Evolutionary conservation across 2,797 vertebrate species (phyloP), one percentile per base, ranked within the genome.

Genomic region (Spinus pinus): DNA sequence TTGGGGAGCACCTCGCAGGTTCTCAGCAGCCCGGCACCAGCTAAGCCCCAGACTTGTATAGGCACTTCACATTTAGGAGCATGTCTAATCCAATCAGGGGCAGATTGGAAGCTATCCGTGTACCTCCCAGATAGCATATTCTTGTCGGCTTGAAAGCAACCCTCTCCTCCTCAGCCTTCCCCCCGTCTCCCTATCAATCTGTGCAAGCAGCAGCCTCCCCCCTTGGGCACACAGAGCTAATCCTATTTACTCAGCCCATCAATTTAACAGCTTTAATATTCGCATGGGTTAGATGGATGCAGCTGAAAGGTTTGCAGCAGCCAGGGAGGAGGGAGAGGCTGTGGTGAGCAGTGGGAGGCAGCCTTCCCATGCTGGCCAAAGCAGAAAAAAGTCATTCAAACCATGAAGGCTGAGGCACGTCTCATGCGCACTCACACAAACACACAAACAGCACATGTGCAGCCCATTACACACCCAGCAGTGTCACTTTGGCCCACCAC

Each of bases 81-180:
- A 97, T 98, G 97, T 97, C 98, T 98, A 98, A 98, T 98, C 98
- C 97, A 96, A 98, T 98, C 98, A 98, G 92, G 6, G 66, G 94
- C 95, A 97, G 97, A 98, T 97, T 97, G 97, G 97, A 96, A 97
- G 95, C 96, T 98, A 97, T 97, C 97, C 94, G 93, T 97, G 95
- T 98, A 97, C 98, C 98, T 98, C 98, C 98, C 98, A 97, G 97
- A 97, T 96, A 93, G 98, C 93, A 94, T 97, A 98, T 97, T 97
- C 96, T 98, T 97, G 97, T 94, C 8, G 25, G 94, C 95, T 97
- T 92, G 86, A 96, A 97, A 61, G 94, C 87, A 96, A 89, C 96
- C 95, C 95, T 96, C 95, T 97, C 95, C 94, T 94, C 78, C 9
- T 94, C 96, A 94, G 96, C 97, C 86, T 96, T 93, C 95, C 95